Conservation (phyloP, 2,113 vertebrate genomes). For the Peromyscus leucopus region DNA sequence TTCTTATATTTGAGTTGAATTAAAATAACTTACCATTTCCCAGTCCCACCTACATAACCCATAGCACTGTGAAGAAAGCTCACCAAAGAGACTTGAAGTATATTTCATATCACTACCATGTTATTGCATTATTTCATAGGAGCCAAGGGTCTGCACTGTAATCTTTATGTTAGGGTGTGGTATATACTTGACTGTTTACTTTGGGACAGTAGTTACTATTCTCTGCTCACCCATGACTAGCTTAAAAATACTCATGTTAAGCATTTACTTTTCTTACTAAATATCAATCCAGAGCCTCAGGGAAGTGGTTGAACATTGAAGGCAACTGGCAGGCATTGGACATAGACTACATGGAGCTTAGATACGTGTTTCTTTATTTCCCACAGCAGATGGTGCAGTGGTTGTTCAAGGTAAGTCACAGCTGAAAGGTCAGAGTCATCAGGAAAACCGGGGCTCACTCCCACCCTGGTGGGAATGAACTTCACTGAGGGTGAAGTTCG, state of each 20-base stretch:
- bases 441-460: not conserved
- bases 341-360: not conserved
- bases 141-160: not conserved
- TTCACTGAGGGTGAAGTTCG: not conserved
- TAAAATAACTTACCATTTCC: not conserved
- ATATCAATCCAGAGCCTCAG: slow-evolving; percentile 9
- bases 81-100: not conserved
- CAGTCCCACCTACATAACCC: not conserved
- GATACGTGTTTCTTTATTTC: not conserved
- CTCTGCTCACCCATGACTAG: not conserved
- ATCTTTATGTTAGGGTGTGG: not conserved
- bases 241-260: not conserved
- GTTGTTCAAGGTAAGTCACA: not conserved
- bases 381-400: not conserved
- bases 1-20: slow-evolving; percentile 21
- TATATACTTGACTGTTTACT: not conserved
- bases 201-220: not conserved
- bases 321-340: not conserved
- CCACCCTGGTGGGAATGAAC: not conserved
- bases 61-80: slow-evolving; percentile 42
- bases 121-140: not conserved
- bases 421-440: not conserved
- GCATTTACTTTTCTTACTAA: slow-evolving; percentile 25
- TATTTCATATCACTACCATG: not conserved
- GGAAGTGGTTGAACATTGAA: not conserved